Conservation (phyloP, 2,113 vertebrate genomes). For the Silurus glanis region DNA sequence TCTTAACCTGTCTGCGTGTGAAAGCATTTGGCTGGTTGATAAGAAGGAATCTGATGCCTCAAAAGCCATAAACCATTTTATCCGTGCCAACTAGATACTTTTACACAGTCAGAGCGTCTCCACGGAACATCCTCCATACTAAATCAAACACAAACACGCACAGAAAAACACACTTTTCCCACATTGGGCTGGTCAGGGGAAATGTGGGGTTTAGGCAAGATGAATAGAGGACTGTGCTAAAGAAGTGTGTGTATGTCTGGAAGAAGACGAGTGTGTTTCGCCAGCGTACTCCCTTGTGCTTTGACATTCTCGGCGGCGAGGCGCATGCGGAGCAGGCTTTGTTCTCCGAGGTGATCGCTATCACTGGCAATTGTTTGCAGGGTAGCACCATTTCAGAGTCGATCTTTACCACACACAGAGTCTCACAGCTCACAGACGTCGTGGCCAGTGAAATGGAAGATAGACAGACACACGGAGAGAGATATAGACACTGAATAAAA, state of each 20-base stretch:
- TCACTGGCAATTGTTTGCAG: conserved; percentile 44
- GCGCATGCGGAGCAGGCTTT: conserved; percentile 32
- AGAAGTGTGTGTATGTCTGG: background rate
- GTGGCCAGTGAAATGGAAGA: conserved; percentile 5
- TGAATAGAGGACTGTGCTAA: conserved; percentile 27
- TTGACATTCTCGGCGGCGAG: conserved; percentile 46
- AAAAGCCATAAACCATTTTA: background rate
- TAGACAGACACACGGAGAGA: conserved; percentile 32
- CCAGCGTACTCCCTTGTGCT: conserved; percentile 38
- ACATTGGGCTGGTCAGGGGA: background rate
- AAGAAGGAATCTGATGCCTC: background rate
- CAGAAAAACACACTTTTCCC: conserved; percentile 6
- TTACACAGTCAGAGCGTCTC: background rate
- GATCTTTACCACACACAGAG: conserved; percentile 21
- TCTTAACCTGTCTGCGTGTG: background rate
- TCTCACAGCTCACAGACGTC: background rate
- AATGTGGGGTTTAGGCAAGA: conserved; percentile 13
- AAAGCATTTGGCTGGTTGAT: background rate
- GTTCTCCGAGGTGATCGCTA: conserved; percentile 44
- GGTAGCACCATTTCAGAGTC: conserved; percentile 13
- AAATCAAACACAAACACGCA: background rate
- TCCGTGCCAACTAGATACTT: background rate
- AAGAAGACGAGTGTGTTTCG: conserved; percentile 22
- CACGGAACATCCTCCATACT: background rate
- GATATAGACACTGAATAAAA: background rate